Percentiles rank a stretch among this genome's conserved stretches.
phyloP scores from a whole-genome alignment of 2,888 invertebrate species.

The Netelia inedita region DNA sequence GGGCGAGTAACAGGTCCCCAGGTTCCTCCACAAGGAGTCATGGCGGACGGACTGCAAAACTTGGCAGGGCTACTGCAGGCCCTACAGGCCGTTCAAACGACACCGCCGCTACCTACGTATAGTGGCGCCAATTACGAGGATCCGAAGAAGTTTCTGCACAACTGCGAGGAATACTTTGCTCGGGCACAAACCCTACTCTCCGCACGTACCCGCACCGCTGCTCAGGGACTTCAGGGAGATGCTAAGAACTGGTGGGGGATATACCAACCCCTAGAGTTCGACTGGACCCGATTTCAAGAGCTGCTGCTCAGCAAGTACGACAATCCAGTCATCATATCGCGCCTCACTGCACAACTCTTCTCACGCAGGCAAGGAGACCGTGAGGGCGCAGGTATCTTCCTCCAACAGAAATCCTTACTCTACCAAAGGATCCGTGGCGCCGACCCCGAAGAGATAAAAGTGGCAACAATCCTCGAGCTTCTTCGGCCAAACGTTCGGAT shows the following conservation, averaged over 20 bases:
- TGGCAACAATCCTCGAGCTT: neutral
- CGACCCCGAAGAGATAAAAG: neutral
- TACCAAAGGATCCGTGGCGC: slow-evolving; percentile 7
- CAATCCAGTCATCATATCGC: neutral
- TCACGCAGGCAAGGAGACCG: too few species aligned
- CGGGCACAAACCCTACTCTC: neutral
- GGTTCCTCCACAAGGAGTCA: neutral
- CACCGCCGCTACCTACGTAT: neutral
- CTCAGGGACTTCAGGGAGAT: neutral
- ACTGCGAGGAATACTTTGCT: neutral
- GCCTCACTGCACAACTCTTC: slow-evolving; percentile 8
- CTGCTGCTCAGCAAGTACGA: neutral
- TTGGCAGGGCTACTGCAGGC: too few species aligned
- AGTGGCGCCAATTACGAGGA: neutral
- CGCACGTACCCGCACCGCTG: neutral
- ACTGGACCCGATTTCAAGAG: slow-evolving; percentile 8
- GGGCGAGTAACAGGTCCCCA: neutral
- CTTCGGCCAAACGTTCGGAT: neutral
- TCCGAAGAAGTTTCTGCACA: neutral
- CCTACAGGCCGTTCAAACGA: too few species aligned
- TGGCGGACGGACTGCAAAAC: neutral
- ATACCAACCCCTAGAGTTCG: slow-evolving; percentile 5
- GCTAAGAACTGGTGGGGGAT: slow-evolving; percentile 3
- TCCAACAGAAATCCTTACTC: neutral
- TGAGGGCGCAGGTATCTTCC: slow-evolving; percentile 5